Evolutionary conservation across 1,140 invertebrate genomes (phyloP).

Genomic region (Drosophila azteca): DNA sequence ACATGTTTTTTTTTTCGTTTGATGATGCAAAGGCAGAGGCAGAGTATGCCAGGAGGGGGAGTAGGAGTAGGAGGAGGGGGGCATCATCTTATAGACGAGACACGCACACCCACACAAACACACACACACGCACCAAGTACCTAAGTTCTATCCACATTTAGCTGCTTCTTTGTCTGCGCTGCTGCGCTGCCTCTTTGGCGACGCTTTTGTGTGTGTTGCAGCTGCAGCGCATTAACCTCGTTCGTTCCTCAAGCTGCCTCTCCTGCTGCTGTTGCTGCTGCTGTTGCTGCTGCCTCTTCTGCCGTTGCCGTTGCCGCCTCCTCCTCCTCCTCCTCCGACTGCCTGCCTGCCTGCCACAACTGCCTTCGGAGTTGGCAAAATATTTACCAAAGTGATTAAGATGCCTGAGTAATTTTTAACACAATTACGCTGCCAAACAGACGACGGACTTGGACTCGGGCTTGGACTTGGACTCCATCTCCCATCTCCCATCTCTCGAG

Average conservation of each 20-base stretch:
- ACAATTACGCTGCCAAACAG: slow-evolving; percentile 82
- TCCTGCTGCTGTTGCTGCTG: background rate
- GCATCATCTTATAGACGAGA: slow-evolving; percentile 15
- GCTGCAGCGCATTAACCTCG: slow-evolving; percentile 80
- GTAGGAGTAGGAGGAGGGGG: no score
- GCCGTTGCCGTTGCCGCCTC: slow-evolving; percentile 9
- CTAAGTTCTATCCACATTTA: slow-evolving; percentile 19
- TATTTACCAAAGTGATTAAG: slow-evolving; percentile 83
- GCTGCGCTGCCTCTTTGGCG: slow-evolving; percentile 9
- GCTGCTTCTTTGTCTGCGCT: slow-evolving; percentile 3
- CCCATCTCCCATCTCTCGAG: slow-evolving; percentile 1
- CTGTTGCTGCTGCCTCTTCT: slow-evolving; percentile 17
- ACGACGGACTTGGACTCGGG: slow-evolving; percentile 58
- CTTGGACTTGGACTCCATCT: slow-evolving; percentile 17
- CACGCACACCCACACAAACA: slow-evolving; percentile 71
- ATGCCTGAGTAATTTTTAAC: slow-evolving; percentile 83
- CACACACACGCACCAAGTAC: background rate
- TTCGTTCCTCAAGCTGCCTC: slow-evolving; percentile 20
- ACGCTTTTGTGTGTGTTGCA: slow-evolving; percentile 54
- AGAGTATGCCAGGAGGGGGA: no score
- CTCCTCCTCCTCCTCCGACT: slow-evolving; percentile 17
- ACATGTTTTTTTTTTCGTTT: slow-evolving; percentile 48
- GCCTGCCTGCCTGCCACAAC: slow-evolving; percentile 26
- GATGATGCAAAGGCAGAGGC: no score
- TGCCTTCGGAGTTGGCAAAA: slow-evolving; percentile 64